phyloP scores from a whole-genome alignment of 1,140 invertebrate genomes.

The Theocolax elegans region DNA sequence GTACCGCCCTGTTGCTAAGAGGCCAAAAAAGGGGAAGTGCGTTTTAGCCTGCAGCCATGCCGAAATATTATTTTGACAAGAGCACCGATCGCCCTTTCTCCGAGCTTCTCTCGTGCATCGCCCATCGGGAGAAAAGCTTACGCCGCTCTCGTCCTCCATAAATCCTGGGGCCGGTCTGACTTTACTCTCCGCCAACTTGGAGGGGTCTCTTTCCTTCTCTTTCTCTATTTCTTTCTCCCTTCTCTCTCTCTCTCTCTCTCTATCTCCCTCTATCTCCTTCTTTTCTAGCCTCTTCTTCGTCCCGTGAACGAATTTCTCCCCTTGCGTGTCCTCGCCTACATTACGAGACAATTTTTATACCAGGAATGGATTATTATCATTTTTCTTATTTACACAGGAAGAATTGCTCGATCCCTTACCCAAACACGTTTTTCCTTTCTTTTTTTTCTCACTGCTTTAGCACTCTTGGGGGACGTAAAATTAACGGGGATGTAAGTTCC shows the following conservation, averaged over 20 bases:
- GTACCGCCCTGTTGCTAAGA: background rate
- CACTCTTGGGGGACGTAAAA: background rate
- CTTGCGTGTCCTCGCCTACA: background rate
- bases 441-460: background rate
- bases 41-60: background rate
- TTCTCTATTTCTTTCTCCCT: background rate
- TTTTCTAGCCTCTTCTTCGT: background rate
- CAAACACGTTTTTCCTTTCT: constrained; percentile 6
- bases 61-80: constrained; percentile 31
- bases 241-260: background rate
- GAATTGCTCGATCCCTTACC: background rate
- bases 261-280: constrained; percentile 10
- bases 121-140: too few relatives aligned
- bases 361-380: constrained; percentile 38
- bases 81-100: background rate
- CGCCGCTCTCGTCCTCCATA: too few relatives aligned
- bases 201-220: too few relatives aligned
- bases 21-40: background rate
- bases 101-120: too few relatives aligned
- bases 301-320: background rate
- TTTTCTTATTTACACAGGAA: constrained; percentile 12
- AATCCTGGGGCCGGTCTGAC: too few relatives aligned
- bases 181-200: too few relatives aligned
- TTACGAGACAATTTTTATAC: constrained; percentile 33
- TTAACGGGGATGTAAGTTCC: background rate